Evolutionary conservation across 2,113 vertebrate species (phyloP).

Genomic region (Sigmodon hispidus): DNA sequence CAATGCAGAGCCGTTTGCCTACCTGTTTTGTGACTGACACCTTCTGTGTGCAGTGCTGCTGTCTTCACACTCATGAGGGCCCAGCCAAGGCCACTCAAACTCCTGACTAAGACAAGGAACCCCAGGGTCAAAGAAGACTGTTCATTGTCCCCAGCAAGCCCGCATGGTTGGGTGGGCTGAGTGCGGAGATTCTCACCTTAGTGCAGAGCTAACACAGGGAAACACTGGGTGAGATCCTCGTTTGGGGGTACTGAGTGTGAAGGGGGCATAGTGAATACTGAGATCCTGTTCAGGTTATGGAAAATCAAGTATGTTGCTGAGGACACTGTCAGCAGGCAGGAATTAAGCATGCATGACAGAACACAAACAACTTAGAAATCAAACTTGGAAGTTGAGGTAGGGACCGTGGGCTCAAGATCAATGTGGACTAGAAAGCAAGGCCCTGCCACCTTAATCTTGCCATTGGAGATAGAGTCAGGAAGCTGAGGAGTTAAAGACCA

Average conservation of each 20-base stretch:
- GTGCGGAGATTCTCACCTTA: neutral
- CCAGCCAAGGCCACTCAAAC: neutral
- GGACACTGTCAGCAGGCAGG: neutral
- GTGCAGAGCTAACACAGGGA: neutral
- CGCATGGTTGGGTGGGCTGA: neutral
- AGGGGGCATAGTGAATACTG: neutral
- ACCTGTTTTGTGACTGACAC: neutral
- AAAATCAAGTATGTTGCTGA: conserved; percentile 4
- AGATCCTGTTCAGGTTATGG: neutral
- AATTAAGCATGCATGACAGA: neutral
- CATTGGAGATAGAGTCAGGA: too few species aligned
- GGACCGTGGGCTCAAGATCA: neutral
- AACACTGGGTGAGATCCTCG: neutral
- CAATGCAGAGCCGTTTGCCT: neutral
- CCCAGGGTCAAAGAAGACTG: neutral
- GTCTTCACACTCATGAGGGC: neutral
- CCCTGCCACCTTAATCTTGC: neutral
- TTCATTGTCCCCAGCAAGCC: neutral
- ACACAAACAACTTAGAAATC: neutral
- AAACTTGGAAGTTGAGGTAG: neutral
- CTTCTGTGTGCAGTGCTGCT: neutral
- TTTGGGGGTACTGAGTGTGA: neutral
- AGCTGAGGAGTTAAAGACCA: too few species aligned
- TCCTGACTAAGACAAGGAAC: neutral
- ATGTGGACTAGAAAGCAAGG: neutral